Evolutionary conservation across 1,140 invertebrate genomes (phyloP).

Genomic region (Propsilocerus akamusi): DNA sequence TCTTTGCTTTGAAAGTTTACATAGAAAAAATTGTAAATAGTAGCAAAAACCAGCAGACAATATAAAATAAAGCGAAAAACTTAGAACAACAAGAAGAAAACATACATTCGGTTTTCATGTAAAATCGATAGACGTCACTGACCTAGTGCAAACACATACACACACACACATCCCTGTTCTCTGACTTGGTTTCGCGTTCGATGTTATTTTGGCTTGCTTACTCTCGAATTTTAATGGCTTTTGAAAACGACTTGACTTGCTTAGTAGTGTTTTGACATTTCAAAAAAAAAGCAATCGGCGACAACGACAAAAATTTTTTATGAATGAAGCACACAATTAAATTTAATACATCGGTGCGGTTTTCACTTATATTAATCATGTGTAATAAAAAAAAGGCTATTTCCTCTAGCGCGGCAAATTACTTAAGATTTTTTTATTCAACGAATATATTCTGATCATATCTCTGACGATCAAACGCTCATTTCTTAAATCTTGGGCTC

Average conservation of each 20-base stretch:
- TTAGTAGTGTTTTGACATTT: no score
- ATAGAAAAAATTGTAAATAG: not conserved
- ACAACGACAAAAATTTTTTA: not conserved
- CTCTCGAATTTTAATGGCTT: no score
- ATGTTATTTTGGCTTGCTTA: no score
- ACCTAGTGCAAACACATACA: slow-evolving; percentile 1
- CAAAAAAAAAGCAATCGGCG: no score
- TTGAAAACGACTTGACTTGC: no score
- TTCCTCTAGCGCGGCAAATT: not conserved
- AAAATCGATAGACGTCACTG: slow-evolving; percentile 4
- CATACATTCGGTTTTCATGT: slow-evolving; percentile 2
- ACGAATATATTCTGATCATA: slow-evolving; percentile 1
- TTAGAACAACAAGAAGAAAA: not conserved
- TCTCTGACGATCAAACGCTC: not conserved
- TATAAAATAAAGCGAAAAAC: not conserved
- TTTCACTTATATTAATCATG: not conserved
- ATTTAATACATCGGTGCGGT: not conserved
- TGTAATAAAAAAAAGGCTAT: not conserved
- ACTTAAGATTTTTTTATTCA: not conserved
- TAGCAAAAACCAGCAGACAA: not conserved
- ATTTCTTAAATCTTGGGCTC: no score
- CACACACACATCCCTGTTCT: no score
- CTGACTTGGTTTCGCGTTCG: no score
- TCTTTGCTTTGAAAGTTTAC: no score
- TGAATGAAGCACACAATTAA: not conserved